Evolutionary conservation across 2,797 vertebrate species (phyloP).

Genomic region (Carduelis carduelis): DNA sequence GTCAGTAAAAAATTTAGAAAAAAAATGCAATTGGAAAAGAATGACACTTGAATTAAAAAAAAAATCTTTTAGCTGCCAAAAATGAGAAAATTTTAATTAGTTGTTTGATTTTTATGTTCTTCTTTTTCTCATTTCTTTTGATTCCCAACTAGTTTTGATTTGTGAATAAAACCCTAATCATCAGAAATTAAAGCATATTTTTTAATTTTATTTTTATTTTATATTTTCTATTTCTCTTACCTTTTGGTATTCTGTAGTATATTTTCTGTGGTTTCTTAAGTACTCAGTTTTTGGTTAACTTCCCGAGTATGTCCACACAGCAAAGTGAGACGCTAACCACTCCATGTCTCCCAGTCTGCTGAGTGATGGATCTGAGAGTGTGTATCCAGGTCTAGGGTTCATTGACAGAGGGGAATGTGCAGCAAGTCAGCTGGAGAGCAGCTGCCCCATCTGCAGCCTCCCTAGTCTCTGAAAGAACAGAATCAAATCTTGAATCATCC

Average conservation of each 20-base stretch:
- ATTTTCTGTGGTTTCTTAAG: background rate
- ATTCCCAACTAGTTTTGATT: background rate
- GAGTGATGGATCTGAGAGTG: background rate
- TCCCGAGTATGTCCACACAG: background rate
- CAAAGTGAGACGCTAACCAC: background rate
- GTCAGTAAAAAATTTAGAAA: background rate
- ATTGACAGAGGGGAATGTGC: background rate
- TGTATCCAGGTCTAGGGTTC: background rate
- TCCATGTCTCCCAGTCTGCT: background rate
- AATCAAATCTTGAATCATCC: background rate
- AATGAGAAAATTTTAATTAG: background rate
- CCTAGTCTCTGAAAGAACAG: background rate
- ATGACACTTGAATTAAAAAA: background rate
- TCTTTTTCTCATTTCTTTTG: background rate
- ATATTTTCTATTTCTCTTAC: background rate
- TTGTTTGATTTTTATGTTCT: background rate
- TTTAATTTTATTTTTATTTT: background rate
- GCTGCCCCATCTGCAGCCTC: background rate
- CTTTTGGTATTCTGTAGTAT: accelerated
- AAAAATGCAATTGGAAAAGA: background rate
- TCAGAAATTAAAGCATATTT: background rate
- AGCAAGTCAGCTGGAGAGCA: background rate
- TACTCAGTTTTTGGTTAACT: background rate
- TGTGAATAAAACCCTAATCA: background rate
- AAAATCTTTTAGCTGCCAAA: background rate